These are phyloP conservation scores for Eulemur coronatus DNA, from an alignment of 2,797 vertebrate genomes.

Conservation along the genomic window DNA sequence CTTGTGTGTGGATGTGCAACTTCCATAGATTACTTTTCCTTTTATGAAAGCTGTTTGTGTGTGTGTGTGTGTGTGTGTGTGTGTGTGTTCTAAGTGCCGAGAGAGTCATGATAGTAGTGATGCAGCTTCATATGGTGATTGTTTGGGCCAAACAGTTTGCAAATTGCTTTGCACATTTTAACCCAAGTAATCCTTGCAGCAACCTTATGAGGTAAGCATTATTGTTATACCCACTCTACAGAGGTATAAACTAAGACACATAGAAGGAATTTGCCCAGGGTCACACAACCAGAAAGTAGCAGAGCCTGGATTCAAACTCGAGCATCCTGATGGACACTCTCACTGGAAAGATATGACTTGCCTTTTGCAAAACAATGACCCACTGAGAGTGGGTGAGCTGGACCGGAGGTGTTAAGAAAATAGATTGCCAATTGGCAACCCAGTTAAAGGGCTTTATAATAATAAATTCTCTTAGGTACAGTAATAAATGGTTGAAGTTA, in stretches of 20 bases:
- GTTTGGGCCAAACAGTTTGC: not conserved
- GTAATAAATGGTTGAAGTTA: not conserved
- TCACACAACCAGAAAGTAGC: not conserved
- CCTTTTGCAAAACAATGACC: not conserved
- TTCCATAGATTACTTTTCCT: not conserved
- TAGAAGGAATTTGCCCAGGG: not conserved
- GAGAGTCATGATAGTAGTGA: not conserved
- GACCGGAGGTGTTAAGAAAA: not conserved
- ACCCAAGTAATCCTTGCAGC: not conserved
- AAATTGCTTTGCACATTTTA: slow-evolving; percentile 2
- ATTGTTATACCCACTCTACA: not conserved
- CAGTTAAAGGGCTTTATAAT: not conserved
- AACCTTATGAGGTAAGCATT: not conserved
- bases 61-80: not conserved
- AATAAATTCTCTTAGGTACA: not conserved
- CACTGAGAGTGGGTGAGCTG: not conserved
- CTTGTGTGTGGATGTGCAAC: not conserved
- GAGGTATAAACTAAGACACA: not conserved
- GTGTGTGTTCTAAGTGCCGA: not conserved
- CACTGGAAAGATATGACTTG: not conserved
- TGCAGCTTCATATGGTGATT: not conserved
- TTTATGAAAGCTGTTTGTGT: not conserved
- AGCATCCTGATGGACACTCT: not conserved
- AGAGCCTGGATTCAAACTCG: not conserved
- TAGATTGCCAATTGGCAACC: not conserved